Conservation (phyloP, 2,797 vertebrate genomes). For the Holocentrus rufus region DNA sequence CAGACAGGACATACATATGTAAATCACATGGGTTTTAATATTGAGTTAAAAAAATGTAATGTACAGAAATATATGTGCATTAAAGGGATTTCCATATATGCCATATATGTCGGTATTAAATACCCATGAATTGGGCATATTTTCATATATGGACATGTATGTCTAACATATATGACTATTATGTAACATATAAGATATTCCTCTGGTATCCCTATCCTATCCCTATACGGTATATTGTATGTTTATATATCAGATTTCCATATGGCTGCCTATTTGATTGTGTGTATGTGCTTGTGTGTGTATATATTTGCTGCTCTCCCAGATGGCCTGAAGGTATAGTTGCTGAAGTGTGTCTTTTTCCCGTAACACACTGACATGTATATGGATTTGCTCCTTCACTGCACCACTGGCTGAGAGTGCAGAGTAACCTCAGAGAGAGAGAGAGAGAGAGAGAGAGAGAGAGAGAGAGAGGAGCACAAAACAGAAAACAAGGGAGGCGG, state of each 20-base stretch:
- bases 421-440: conserved; percentile 56
- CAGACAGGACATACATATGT: neutral
- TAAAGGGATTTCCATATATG: no score
- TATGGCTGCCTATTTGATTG: neutral
- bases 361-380: conserved; percentile 59
- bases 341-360: conserved; percentile 47
- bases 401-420: conserved; percentile 27
- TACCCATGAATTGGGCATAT: no score
- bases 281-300: conserved; percentile 27
- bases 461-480: conserved; percentile 41
- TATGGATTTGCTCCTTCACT: conserved; percentile 55
- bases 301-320: conserved; percentile 34
- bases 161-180: no score
- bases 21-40: no score
- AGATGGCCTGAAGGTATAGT: conserved; percentile 46
- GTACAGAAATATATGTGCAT: no score
- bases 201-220: no score
- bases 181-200: no score
- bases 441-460: conserved; percentile 53
- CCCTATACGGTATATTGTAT: no score
- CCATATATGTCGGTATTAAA: no score
- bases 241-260: no score
- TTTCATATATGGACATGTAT: no score
- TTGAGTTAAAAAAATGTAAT: no score
- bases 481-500: conserved; percentile 47